Percentiles rank a stretch among this genome's conserved stretches.
phyloP scores from a whole-genome alignment of 2,113 vertebrate species.

The Trochalopteron elliotii region DNA sequence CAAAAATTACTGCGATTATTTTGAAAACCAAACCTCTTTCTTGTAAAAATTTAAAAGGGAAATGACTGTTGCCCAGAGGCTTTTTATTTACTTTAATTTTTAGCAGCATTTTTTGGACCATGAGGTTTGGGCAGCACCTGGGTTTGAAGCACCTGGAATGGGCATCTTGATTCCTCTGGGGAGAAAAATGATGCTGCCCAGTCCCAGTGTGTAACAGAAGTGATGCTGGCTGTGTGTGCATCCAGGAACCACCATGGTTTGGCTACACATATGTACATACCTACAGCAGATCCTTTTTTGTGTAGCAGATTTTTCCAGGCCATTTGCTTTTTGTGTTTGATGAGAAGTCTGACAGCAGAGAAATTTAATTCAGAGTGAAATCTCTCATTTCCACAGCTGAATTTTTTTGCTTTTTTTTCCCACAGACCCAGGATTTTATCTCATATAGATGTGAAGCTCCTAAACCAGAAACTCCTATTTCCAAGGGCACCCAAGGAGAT shows the following conservation, averaged over 20 bases:
- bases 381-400: background rate
- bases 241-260: accelerated
- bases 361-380: background rate
- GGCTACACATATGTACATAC: accelerated
- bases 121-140: accelerated
- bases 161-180: accelerated
- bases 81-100: background rate
- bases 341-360: background rate
- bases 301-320: background rate
- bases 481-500: background rate
- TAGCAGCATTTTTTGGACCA: background rate
- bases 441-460: background rate
- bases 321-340: background rate
- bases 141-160: background rate
- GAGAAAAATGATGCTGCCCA: background rate
- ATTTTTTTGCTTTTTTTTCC: too few species aligned
- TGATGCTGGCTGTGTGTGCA: background rate
- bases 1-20: background rate
- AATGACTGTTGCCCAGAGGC: accelerated
- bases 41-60: background rate
- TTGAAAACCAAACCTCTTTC: background rate
- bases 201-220: accelerated
- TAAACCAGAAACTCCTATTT: background rate
- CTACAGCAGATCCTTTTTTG: background rate
- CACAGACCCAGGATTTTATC: background rate